Base-by-base conservation (phyloP, 2,888 invertebrate genomes). In the Caenorhabditis afra region DNA sequence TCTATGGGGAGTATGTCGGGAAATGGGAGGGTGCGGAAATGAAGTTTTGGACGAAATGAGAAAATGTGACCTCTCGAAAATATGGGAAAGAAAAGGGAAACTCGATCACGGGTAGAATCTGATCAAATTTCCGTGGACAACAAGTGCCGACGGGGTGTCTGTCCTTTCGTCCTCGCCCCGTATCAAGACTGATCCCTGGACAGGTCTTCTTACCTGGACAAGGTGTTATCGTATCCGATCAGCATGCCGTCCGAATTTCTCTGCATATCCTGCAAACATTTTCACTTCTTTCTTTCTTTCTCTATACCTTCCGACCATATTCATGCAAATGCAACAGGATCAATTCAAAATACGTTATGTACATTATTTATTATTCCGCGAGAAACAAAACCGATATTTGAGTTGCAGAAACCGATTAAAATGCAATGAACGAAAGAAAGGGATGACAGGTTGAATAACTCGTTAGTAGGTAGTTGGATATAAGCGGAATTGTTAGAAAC, bases 211-310 rank as follows among this genome's bases (percentile, higher is more conserved):
- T 23, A 83, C 83, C 83, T 81, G n/a, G 80, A 78, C 50, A 83
- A 75, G 45, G 83, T 83, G 75, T 83, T 83, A 64, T 83, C 83
- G 47, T 83, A 83, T 52, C 83, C 83, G 44, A 83, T 83, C 18
- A 83, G 52, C 53, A 83, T 75, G 29, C 81, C 83, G 41, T 83
- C 79, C 41, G 83, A 70, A 64, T 78, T 83, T 39, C 80, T 47
- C 35, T 78, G 68, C 81, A 81, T 79, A n/a, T 83, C 83, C 83
- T 83, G 58, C 58, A 77, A 29, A 77, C 53, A 59, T 59, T 49
- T 23, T 41, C 22, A 0, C n/a, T n/a, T 35, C 22, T 58, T 39
- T 57, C 49, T 64, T 14, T 50, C 49, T 18, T 14, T 55, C 58
- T 41, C 18, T 35, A 3, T 12, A 45, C 47, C 45, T 35, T 62